Percentiles rank a stretch among this genome's conserved stretches.
phyloP scores from a whole-genome alignment of 2,797 vertebrate genomes.

The Chrosomus eos region DNA sequence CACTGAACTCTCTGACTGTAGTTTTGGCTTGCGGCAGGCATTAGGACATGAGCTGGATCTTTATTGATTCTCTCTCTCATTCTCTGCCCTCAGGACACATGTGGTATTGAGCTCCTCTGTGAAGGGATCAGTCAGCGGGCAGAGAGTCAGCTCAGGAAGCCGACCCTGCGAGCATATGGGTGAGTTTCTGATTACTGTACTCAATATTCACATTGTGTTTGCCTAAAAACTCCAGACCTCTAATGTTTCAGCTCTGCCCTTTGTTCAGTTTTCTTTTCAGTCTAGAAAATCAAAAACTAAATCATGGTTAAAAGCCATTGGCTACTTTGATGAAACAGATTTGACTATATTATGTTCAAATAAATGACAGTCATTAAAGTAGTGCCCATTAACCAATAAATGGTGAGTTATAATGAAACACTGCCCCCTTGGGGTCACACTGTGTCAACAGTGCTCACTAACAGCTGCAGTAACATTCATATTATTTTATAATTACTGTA shows the following conservation, averaged over 20 bases:
- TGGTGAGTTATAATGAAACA: not conserved
- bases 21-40: conserved; percentile 6
- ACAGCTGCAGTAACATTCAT: too few species aligned
- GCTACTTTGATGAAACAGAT: not conserved
- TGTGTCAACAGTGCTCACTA: not conserved
- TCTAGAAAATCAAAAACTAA: not conserved
- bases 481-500: too few species aligned
- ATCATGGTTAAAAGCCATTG: not conserved
- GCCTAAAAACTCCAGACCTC: not conserved
- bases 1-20: conserved; percentile 11
- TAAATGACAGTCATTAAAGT: not conserved
- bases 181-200: conserved; percentile 15
- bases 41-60: conserved; percentile 35
- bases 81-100: conserved; percentile 32
- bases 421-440: conserved; percentile 1
- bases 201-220: not conserved
- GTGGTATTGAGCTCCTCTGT: conserved; percentile 26
- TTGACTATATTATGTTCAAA: not conserved
- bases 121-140: conserved; percentile 33
- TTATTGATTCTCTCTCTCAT: conserved; percentile 39
- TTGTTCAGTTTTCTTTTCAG: not conserved
- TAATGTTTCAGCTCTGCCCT: not conserved
- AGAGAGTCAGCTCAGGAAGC: conserved; percentile 20
- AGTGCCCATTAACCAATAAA: not conserved
- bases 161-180: not conserved